Evolutionary conservation across 1,140 invertebrate genomes (phyloP), one percentile per base, ranked within the genome.

Genomic region (Lucilia cuprina): DNA sequence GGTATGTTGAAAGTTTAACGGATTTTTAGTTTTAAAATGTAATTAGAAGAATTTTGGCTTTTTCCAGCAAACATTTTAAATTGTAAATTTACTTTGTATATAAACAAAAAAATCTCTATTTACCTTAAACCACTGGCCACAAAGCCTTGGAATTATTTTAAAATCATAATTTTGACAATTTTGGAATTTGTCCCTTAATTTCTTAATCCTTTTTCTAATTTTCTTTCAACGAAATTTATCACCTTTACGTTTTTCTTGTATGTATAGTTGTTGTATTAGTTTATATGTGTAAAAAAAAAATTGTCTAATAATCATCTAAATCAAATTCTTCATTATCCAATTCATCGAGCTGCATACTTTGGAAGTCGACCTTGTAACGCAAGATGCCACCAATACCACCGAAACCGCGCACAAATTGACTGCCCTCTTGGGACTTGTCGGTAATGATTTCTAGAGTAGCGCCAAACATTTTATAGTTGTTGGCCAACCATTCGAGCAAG

Each of bases 401-500:
- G 92, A 99, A 99, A 83, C 99, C 99, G 93, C 98, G 94, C 30
- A 99, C 99, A 93, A 99, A 99, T 92, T 99, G 99, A 75, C 98
- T 99, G 55, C 99, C 99, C 94, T 99, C 98, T 92, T 99, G 98
- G 75, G 98, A 99, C 93, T 97, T 97, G 92, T 99, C 99, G 13
- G 98, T 99, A 88, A 99, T 99, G 91, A 99, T 99, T 95, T 99
- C 99, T 90, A 99, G 93, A n/a, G 98, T 99, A 85, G 99, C 98
- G 87, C 98, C 99, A 92, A 99, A 99, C 85, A 95, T 98, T 93
- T 99, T 99, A 93, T 99, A 99, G 92, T 99, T 99, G 92, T 99
- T 99, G 34, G 99, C 98, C 87, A 99, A 94, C 99, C 99, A 99
- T 93, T 99, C 99, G 82, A 99, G 93, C 50, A 99, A 92, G 19